Evolutionary conservation across 2,797 vertebrate species (phyloP).

Genomic region (Heterohyrax brucei): DNA sequence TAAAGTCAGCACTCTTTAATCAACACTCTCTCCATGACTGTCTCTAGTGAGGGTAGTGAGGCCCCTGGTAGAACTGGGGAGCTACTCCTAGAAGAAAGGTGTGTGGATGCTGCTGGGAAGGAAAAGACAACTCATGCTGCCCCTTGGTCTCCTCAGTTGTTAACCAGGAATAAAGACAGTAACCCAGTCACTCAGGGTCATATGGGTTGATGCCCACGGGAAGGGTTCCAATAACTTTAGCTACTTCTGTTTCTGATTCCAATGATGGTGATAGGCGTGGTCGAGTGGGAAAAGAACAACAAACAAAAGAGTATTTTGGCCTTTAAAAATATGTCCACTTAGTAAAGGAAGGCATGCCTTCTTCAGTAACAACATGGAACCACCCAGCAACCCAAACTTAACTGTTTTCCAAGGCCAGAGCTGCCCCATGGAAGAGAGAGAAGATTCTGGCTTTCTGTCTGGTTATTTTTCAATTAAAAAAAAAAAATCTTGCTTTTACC

Average conservation of each 20-base stretch:
- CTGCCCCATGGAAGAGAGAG: background rate
- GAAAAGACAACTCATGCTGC: background rate
- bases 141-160: background rate
- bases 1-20: background rate
- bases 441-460: background rate
- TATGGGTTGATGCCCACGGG: background rate
- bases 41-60: background rate
- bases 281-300: background rate
- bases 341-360: background rate
- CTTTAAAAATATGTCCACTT: background rate
- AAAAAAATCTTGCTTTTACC: no score
- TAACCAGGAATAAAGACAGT: background rate
- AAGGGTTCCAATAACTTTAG: fast-evolving
- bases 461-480: no score
- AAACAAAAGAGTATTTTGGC: background rate
- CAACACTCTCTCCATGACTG: background rate
- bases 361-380: background rate
- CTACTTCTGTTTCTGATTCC: background rate
- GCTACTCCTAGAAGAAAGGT: background rate
- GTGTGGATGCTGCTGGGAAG: background rate
- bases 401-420: background rate
- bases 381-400: background rate
- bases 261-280: background rate
- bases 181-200: background rate
- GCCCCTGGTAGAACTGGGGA: background rate